A percentile compares a stretch with the other conserved stretches of the same genome.
These are phyloP conservation scores for Strigamia maritima DNA, from an alignment of 2,888 invertebrate genomes.

Conservation along the genomic window DNA sequence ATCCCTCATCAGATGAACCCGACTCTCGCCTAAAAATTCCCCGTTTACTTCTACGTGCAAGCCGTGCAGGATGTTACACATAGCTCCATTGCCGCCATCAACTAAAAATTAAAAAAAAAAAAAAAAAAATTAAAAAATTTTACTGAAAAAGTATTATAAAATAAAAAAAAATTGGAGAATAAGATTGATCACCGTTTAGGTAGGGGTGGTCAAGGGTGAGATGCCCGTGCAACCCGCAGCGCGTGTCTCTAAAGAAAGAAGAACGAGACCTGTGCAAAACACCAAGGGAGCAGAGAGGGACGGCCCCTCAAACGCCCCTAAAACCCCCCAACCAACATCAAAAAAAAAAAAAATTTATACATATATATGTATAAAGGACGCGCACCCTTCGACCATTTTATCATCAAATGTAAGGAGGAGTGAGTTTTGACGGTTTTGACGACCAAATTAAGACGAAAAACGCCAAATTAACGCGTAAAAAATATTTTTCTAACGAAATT, in stretches of 20 bases:
- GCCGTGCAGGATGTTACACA: constrained; percentile 37
- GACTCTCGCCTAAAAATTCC: constrained; percentile 13
- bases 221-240: constrained; percentile 24
- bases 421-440: constrained; percentile 20
- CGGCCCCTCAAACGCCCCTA: constrained; percentile 6
- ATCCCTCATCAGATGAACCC: not conserved
- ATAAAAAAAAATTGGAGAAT: not conserved
- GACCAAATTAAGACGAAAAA: not conserved
- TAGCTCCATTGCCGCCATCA: constrained; percentile 36
- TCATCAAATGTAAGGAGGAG: not conserved
- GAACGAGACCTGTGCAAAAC: constrained; percentile 17
- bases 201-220: constrained; percentile 25
- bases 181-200: constrained; percentile 12
- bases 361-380: not conserved
- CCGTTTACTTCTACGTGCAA: constrained; percentile 37
- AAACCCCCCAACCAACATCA: not conserved
- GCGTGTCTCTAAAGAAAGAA: not conserved
- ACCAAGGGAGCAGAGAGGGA: not conserved
- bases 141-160: not conserved
- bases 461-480: not conserved
- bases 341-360: not conserved
- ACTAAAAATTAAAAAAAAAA: constrained; percentile 24
- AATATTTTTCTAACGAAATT: too few relatives aligned
- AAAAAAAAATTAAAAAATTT: not conserved
- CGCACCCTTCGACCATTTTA: constrained; percentile 5